Conservation (phyloP, 2,797 vertebrate genomes). For the Tamandua tetradactyla region DNA sequence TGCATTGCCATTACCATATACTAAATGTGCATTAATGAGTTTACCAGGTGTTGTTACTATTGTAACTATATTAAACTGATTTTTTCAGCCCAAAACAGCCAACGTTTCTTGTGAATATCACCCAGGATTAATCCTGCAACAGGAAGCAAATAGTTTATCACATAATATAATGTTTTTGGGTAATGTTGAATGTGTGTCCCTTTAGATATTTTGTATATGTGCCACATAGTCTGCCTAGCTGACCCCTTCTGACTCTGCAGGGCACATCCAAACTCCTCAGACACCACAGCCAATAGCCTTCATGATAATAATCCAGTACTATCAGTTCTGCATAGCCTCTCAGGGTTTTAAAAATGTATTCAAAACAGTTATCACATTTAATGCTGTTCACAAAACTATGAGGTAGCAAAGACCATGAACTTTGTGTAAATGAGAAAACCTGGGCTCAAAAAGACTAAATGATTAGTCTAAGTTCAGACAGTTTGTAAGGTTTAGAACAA, state of each 20-base stretch:
- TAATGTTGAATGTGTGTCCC: too few relatives aligned
- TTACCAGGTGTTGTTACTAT: not conserved
- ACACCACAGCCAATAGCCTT: not conserved
- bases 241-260: not conserved
- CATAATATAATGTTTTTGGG: not conserved
- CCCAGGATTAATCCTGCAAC: not conserved
- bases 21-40: not conserved
- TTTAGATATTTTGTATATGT: not conserved
- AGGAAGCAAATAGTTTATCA: not conserved
- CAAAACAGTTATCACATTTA: not conserved
- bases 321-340: not conserved
- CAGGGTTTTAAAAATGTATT: not conserved
- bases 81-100: not conserved
- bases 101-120: not conserved
- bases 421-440: not conserved
- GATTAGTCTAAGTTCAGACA: not conserved
- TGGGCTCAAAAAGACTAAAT: not conserved
- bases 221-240: not conserved
- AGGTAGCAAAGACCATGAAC: not conserved
- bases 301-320: not conserved
- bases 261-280: too few relatives aligned
- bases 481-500: not conserved
- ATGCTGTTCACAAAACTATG: not conserved
- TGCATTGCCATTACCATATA: constrained; percentile 20
- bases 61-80: not conserved